Evolutionary conservation across 2,797 vertebrate species (phyloP).

Genomic region (Sebastes taczanowskii): DNA sequence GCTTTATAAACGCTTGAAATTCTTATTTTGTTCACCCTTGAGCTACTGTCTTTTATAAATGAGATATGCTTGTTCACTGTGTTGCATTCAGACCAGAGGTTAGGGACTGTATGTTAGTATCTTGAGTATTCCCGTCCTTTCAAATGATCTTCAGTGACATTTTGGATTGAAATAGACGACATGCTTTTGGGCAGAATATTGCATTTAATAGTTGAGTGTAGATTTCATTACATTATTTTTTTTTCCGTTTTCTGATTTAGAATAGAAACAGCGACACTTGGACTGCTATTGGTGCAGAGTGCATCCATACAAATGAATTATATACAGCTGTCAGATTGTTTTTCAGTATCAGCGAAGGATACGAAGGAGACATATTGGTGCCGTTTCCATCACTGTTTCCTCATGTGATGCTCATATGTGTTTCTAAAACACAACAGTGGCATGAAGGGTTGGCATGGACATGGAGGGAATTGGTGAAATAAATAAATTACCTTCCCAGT

Average conservation of each 20-base stretch:
- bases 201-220: background rate
- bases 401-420: background rate
- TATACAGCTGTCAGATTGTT: background rate
- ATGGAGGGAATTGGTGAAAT: slow-evolving; percentile 54
- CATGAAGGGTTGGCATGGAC: background rate
- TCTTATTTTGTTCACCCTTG: background rate
- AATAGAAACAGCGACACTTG: background rate
- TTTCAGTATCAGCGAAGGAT: background rate
- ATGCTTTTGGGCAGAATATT: background rate
- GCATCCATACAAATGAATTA: background rate
- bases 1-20: background rate
- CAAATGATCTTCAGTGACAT: background rate
- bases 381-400: background rate
- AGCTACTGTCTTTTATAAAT: background rate
- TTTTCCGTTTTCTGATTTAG: background rate
- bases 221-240: background rate
- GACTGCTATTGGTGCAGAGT: background rate
- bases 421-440: slow-evolving; percentile 5
- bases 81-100: background rate
- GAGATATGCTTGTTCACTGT: background rate
- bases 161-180: background rate
- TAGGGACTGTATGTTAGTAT: background rate
- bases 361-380: background rate
- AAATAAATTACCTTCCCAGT: slow-evolving; percentile 71
- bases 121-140: too few relatives aligned